A percentile compares a stretch with the other conserved stretches of the same genome.
These are phyloP conservation scores for Bombus sibiricus DNA, from an alignment of 1,140 invertebrate genomes.

Conservation along the genomic window DNA sequence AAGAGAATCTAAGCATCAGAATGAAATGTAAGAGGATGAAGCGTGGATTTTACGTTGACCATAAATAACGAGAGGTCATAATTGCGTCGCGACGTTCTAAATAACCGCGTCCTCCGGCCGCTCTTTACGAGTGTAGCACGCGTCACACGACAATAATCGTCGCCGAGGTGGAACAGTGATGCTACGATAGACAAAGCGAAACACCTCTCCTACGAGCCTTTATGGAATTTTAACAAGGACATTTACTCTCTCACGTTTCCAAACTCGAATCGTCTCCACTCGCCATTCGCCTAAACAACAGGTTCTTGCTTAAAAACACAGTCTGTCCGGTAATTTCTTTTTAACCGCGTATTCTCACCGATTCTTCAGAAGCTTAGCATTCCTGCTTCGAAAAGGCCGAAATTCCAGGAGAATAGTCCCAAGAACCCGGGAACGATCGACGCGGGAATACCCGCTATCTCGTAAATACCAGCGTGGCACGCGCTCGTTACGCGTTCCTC, in stretches of 20 bases:
- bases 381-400: background rate
- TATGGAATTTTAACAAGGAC: background rate
- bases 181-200: conserved; percentile 15
- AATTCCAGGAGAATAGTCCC: conserved; percentile 41
- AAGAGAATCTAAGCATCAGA: too few species aligned
- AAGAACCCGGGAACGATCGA: conserved; percentile 34
- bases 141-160: conserved; percentile 35
- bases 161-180: conserved; percentile 6
- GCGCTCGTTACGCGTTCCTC: conserved; percentile 44
- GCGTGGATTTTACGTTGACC: background rate
- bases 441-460: conserved; percentile 35
- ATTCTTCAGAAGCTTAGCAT: background rate
- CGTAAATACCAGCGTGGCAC: conserved; percentile 56
- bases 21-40: background rate
- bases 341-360: background rate
- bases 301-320: background rate
- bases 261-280: background rate
- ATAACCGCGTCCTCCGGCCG: background rate
- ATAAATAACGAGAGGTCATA: conserved; percentile 29
- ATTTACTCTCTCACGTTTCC: background rate
- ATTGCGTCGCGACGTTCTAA: background rate
- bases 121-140: conserved; percentile 9
- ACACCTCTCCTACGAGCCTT: background rate
- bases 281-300: background rate
- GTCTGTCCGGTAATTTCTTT: too few species aligned